These are phyloP conservation scores for Peromyscus maniculatus DNA, from an alignment of 2,113 vertebrate species.

Conservation along the genomic window DNA sequence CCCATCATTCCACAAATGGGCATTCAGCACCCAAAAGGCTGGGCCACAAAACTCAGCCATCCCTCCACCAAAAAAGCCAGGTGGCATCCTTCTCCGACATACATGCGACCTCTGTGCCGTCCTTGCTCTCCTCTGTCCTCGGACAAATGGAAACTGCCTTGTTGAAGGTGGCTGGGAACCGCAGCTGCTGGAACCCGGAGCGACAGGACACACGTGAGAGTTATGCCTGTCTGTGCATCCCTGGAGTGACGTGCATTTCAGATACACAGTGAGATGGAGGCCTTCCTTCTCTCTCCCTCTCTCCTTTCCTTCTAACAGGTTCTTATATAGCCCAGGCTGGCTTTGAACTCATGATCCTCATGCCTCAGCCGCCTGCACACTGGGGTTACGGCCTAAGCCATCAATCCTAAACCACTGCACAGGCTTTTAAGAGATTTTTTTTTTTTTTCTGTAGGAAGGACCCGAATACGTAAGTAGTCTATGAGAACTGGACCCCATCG, in stretches of 20 bases:
- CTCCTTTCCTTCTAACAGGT: neutral
- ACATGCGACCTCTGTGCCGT: accelerated
- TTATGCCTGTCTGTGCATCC: accelerated
- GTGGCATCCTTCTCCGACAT: neutral
- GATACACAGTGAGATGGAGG: neutral
- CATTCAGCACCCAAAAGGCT: neutral
- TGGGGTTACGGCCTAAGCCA: neutral
- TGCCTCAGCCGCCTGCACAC: too few species aligned
- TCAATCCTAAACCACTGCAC: neutral
- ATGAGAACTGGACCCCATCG: accelerated
- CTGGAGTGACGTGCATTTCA: neutral
- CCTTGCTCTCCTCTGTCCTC: neutral
- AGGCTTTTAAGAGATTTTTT: neutral
- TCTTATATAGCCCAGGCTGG: neutral
- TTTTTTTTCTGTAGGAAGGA: neutral
- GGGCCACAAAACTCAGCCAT: neutral
- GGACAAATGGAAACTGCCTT: neutral
- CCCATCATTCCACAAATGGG: neutral
- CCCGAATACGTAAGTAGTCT: neutral
- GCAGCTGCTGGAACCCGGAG: neutral
- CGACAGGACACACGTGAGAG: neutral
- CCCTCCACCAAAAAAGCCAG: neutral
- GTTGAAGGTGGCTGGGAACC: neutral
- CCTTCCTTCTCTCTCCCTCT: neutral
- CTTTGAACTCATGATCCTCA: neutral